Evolutionary conservation across 2,797 vertebrate genomes (phyloP).

Genomic region (Enteromius thamalakanensis): DNA sequence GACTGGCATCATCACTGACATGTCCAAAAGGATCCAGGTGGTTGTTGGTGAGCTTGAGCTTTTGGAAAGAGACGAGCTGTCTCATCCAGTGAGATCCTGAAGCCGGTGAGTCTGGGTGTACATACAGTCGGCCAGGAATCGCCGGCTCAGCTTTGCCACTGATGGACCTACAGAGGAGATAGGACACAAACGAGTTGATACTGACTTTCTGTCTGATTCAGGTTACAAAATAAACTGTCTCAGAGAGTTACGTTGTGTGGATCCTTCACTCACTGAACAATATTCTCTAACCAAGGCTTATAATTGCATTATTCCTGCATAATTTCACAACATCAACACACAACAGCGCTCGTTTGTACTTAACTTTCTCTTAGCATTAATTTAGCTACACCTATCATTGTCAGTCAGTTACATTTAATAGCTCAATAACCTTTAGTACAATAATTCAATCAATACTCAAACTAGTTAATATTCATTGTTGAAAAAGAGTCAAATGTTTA

Average conservation of each 20-base stretch:
- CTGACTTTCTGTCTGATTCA: background rate
- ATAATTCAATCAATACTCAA: background rate
- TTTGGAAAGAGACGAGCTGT: slow-evolving; percentile 96
- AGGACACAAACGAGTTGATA: background rate
- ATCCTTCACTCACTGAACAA: slow-evolving; percentile 3
- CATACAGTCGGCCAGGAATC: slow-evolving; percentile 93
- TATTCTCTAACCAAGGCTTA: background rate
- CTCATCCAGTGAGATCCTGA: slow-evolving; percentile 96
- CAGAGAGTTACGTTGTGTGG: background rate
- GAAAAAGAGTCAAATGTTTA: background rate
- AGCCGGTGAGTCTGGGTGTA: slow-evolving; percentile 94
- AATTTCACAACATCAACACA: slow-evolving; percentile 21
- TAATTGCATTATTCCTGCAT: background rate
- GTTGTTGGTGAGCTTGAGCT: slow-evolving; percentile 98
- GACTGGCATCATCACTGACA: slow-evolving; percentile 75
- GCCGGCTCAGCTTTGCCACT: slow-evolving; percentile 95
- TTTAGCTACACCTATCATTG: background rate
- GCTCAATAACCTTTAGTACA: background rate
- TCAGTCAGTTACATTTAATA: background rate
- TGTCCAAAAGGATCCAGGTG: slow-evolving; percentile 97
- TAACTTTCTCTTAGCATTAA: background rate
- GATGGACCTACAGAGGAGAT: slow-evolving; percentile 81
- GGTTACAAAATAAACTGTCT: background rate
- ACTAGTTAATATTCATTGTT: background rate
- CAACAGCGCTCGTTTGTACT: slow-evolving; percentile 2